Evolutionary conservation across 2,797 vertebrate genomes (phyloP).

Genomic region (Coilia nasus): DNA sequence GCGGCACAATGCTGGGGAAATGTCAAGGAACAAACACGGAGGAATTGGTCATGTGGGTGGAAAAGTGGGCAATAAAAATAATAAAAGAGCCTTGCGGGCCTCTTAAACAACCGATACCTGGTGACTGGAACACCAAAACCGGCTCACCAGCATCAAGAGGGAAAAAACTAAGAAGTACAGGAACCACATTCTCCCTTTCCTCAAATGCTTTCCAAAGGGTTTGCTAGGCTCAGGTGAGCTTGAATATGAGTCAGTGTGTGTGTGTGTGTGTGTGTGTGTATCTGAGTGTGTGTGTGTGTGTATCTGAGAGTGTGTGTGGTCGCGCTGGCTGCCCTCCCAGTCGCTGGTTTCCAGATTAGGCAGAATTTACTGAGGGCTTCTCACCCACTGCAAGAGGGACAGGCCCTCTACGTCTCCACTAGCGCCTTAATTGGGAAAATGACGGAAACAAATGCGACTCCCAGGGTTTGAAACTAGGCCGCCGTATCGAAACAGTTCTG

Average conservation of each 20-base stretch:
- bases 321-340: neutral
- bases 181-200: neutral
- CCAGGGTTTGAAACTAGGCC: conserved; percentile 17
- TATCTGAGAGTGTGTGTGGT: neutral
- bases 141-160: neutral
- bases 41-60: neutral
- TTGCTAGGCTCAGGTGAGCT: neutral
- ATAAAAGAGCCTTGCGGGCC: conserved; percentile 13
- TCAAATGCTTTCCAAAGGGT: neutral
- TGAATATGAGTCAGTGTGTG: conserved; percentile 5
- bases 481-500: conserved; percentile 8
- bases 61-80: conserved; percentile 24
- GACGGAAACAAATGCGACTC: conserved; percentile 24
- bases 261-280: conserved; percentile 5
- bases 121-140: conserved; percentile 27
- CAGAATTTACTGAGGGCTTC: conserved; percentile 16
- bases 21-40: conserved; percentile 24
- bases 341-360: conserved; percentile 24
- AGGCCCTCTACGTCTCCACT: neutral
- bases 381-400: conserved; percentile 7
- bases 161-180: neutral
- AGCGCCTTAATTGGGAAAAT: conserved; percentile 13
- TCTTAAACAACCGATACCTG: conserved; percentile 38
- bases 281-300: neutral
- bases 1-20: conserved; percentile 35